Percentiles rank a stretch among this genome's conserved stretches.
Evolutionary conservation across 2,888 invertebrate genomes (phyloP).

Genomic region (Chrysolina haemoptera): DNA sequence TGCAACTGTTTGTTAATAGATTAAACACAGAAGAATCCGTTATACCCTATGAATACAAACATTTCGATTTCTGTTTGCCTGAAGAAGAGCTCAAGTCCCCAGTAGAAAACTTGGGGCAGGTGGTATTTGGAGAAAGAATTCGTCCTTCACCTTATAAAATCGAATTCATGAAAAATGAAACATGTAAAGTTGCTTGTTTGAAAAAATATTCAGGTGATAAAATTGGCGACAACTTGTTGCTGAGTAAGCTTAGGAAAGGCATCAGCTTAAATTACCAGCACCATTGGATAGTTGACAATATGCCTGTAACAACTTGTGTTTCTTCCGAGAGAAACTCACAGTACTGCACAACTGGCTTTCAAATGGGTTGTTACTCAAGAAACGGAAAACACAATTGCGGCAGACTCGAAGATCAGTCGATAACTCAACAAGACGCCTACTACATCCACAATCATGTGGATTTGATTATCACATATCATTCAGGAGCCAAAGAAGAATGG

Average conservation of each 20-base stretch:
- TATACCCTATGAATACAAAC: slow-evolving; percentile 97
- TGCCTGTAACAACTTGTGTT: slow-evolving; percentile 98
- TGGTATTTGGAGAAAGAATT: slow-evolving; percentile 99
- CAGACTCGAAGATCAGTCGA: slow-evolving; percentile 40
- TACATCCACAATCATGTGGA: slow-evolving; percentile 98
- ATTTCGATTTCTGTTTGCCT: slow-evolving; percentile 94
- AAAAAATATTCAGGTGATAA: slow-evolving; percentile 80
- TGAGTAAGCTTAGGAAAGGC: slow-evolving; percentile 90
- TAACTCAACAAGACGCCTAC: slow-evolving; percentile 77
- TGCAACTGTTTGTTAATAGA: slow-evolving; percentile 94
- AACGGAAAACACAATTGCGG: slow-evolving; percentile 62
- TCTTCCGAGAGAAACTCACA: slow-evolving; percentile 78
- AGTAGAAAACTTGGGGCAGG: slow-evolving; percentile 98
- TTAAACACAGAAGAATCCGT: slow-evolving; percentile 98
- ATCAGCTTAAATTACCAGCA: slow-evolving; percentile 96
- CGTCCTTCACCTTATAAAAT: slow-evolving; percentile 94
- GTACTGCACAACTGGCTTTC: slow-evolving; percentile 94
- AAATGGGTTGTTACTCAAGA: slow-evolving; percentile 87
- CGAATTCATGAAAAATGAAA: slow-evolving; percentile 82
- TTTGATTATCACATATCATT: slow-evolving; percentile 93
- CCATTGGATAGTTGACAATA: slow-evolving; percentile 99
- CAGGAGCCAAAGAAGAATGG: slow-evolving; percentile 90
- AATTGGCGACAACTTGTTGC: slow-evolving; percentile 74
- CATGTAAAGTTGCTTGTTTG: slow-evolving; percentile 76
- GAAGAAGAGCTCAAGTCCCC: slow-evolving; percentile 84